These are phyloP conservation scores for Oreocharis arfaki DNA, from an alignment of 2,113 vertebrate species.

Conservation along the genomic window DNA sequence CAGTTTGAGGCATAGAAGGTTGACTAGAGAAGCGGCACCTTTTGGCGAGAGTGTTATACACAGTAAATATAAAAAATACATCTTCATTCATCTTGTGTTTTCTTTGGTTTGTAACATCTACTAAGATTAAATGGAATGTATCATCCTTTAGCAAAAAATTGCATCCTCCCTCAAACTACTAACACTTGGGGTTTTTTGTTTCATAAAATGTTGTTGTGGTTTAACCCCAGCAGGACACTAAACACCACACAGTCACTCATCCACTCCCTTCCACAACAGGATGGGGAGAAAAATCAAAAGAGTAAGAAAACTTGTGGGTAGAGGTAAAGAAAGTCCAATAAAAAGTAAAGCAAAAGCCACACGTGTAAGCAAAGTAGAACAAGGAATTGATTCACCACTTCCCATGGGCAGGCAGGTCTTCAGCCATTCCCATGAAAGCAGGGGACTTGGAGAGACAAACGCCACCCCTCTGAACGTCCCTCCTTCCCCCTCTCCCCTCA, in stretches of 20 bases:
- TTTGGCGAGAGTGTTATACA: background rate
- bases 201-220: background rate
- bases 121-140: background rate
- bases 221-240: background rate
- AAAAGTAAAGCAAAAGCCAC: background rate
- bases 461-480: accelerated
- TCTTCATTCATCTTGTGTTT: background rate
- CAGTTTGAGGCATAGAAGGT: background rate
- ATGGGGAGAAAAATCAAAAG: background rate
- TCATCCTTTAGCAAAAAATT: background rate
- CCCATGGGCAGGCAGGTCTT: background rate
- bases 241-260: background rate
- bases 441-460: background rate
- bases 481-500: background rate
- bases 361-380: accelerated
- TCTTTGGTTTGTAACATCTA: background rate
- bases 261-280: background rate
- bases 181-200: accelerated
- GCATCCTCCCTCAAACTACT: background rate
- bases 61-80: background rate
- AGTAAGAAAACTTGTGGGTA: background rate
- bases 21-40: background rate
- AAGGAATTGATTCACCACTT: background rate
- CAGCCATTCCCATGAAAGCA: background rate
- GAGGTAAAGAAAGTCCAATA: background rate